Percentiles rank a stretch among this genome's conserved stretches.
phyloP scores from a whole-genome alignment of 2,797 vertebrate genomes.

The Thunnus albacares region DNA sequence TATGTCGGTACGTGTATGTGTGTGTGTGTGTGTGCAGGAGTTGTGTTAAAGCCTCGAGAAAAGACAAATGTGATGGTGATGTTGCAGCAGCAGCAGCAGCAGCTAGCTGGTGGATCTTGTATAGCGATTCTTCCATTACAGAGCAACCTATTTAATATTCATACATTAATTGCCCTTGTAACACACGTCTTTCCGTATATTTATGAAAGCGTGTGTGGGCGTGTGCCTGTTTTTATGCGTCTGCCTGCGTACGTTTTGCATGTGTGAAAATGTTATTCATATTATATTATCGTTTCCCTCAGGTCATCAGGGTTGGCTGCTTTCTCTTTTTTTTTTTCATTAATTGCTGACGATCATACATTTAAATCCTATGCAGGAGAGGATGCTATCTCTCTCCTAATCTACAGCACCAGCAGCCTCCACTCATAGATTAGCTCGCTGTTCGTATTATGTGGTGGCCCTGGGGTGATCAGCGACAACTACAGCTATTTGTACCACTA shows the following conservation, averaged over 20 bases:
- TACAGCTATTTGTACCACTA: constrained; percentile 75
- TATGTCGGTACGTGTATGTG: background rate
- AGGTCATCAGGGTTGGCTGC: constrained; percentile 50
- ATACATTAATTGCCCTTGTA: constrained; percentile 32
- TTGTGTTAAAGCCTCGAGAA: background rate
- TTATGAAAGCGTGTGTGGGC: constrained; percentile 39
- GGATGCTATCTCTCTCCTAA: constrained; percentile 64
- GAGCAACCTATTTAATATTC: constrained; percentile 37
- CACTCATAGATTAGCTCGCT: constrained; percentile 65
- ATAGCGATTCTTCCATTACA: constrained; percentile 18
- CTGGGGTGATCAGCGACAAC: constrained; percentile 71
- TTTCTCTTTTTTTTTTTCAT: constrained; percentile 50
- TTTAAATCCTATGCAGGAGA: constrained; percentile 62
- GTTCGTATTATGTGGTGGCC: constrained; percentile 61
- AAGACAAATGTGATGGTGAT: background rate
- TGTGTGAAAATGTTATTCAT: constrained; percentile 41
- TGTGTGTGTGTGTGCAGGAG: background rate
- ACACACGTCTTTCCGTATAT: constrained; percentile 19
- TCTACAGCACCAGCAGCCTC: constrained; percentile 63
- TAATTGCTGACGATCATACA: constrained; percentile 70
- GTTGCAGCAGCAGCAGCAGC: background rate
- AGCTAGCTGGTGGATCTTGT: background rate
- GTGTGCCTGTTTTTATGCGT: background rate
- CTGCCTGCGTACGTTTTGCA: constrained; percentile 34
- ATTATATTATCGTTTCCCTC: constrained; percentile 51